phyloP scores from a whole-genome alignment of 1,140 invertebrate species.

The Sitodiplosis mosellana region DNA sequence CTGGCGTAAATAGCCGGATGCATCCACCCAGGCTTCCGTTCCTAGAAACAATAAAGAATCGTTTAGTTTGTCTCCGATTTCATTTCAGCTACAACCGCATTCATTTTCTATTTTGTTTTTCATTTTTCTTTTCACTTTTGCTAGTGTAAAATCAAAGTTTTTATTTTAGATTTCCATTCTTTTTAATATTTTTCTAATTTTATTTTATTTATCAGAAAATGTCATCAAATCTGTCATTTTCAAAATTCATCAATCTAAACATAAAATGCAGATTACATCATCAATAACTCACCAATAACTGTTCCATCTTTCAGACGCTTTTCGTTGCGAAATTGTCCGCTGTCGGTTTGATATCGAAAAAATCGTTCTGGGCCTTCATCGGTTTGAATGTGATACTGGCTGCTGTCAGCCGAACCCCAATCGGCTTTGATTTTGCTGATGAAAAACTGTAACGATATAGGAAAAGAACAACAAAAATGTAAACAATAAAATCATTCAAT shows the following conservation, averaged over 20 bases:
- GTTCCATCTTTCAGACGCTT: conserved; percentile 65
- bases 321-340: conserved; percentile 75
- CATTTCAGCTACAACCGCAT: too few relatives aligned
- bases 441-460: not conserved
- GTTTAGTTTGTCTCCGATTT: too few relatives aligned
- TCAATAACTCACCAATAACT: conserved; percentile 39
- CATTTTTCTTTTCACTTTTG: too few relatives aligned
- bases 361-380: conserved; percentile 72
- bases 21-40: conserved; percentile 66
- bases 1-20: conserved; percentile 55
- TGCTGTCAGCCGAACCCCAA: conserved; percentile 14
- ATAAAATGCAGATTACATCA: not conserved
- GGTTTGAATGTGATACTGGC: conserved; percentile 78
- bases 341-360: conserved; percentile 71
- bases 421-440: conserved; percentile 3
- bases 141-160: too few relatives aligned
- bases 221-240: too few relatives aligned
- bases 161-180: too few relatives aligned
- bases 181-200: too few relatives aligned
- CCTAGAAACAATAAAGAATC: conserved; percentile 26
- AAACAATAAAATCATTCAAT: too few relatives aligned
- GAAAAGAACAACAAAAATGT: not conserved
- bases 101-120: too few relatives aligned
- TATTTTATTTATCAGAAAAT: too few relatives aligned
- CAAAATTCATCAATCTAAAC: too few relatives aligned